These are phyloP conservation scores for Hesperophylax magnus DNA, from an alignment of 1,140 invertebrate genomes.

Conservation along the genomic window DNA sequence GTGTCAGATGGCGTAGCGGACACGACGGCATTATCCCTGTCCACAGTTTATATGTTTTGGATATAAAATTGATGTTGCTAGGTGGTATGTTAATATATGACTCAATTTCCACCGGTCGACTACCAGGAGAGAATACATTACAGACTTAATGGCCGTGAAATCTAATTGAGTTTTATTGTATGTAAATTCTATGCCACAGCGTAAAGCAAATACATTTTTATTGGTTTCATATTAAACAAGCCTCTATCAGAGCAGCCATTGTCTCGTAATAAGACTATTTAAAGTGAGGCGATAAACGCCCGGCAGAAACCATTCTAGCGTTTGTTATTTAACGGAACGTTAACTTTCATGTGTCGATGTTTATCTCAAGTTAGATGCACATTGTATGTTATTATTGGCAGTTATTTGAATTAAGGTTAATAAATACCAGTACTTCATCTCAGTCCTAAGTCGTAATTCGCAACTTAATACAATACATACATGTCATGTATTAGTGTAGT, in stretches of 20 bases:
- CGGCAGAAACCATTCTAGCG: background rate
- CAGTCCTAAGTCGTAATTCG: no score
- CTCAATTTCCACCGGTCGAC: slow-evolving; percentile 50
- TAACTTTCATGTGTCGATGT: slow-evolving; percentile 19
- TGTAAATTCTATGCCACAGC: slow-evolving; percentile 53
- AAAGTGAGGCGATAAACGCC: slow-evolving; percentile 28
- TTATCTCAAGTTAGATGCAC: background rate
- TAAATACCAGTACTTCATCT: no score
- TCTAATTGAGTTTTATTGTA: slow-evolving; percentile 59
- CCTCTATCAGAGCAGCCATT: slow-evolving; percentile 40
- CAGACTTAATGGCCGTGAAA: slow-evolving; percentile 57
- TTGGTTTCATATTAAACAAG: slow-evolving; percentile 49
- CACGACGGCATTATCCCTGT: no score
- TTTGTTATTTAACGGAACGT: slow-evolving; percentile 19
- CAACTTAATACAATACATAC: no score
- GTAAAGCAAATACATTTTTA: slow-evolving; percentile 53
- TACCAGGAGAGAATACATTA: slow-evolving; percentile 50
- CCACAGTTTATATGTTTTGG: background rate
- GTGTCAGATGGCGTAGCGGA: no score
- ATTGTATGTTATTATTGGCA: no score
- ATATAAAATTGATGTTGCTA: slow-evolving; percentile 13
- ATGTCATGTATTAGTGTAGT: no score
- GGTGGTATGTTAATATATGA: slow-evolving; percentile 51
- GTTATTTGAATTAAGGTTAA: no score
- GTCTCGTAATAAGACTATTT: slow-evolving; percentile 44